Conservation (phyloP, 1,140 invertebrate species). For the Melanaphis sacchari region DNA sequence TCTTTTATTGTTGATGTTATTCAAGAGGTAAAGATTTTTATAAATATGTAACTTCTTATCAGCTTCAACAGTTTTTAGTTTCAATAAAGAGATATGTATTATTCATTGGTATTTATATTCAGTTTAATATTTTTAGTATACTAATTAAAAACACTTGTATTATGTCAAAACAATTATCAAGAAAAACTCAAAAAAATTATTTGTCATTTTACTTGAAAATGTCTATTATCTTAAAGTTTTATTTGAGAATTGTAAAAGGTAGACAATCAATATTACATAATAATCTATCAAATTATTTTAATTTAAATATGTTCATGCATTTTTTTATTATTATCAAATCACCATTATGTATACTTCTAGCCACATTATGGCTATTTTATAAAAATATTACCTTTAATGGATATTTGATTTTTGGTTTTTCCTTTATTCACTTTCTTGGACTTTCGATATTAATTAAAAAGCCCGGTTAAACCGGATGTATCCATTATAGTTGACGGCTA, state of each 20-base stretch:
- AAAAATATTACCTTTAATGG: slow-evolving; percentile 38
- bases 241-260: not conserved
- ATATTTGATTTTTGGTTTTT: slow-evolving; percentile 36
- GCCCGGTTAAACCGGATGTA: slow-evolving; percentile 48
- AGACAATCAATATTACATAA: not conserved
- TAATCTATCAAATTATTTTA: not conserved
- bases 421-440: slow-evolving; percentile 17
- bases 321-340: not conserved
- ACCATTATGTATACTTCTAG: not conserved
- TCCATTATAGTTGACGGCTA: slow-evolving; percentile 45
- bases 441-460: slow-evolving; percentile 55
- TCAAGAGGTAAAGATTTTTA: not conserved
- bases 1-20: not conserved
- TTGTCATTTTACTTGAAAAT: not conserved
- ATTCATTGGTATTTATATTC: not conserved
- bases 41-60: not conserved
- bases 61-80: not conserved
- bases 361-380: not conserved
- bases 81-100: not conserved
- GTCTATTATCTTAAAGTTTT: not conserved
- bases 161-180: no score
- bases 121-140: not conserved
- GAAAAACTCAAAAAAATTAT: no score
- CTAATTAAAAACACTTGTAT: not conserved
- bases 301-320: not conserved